These are phyloP conservation scores for Corella eumyota DNA, from an alignment of 23 tunicate species.

Conservation along the genomic window DNA sequence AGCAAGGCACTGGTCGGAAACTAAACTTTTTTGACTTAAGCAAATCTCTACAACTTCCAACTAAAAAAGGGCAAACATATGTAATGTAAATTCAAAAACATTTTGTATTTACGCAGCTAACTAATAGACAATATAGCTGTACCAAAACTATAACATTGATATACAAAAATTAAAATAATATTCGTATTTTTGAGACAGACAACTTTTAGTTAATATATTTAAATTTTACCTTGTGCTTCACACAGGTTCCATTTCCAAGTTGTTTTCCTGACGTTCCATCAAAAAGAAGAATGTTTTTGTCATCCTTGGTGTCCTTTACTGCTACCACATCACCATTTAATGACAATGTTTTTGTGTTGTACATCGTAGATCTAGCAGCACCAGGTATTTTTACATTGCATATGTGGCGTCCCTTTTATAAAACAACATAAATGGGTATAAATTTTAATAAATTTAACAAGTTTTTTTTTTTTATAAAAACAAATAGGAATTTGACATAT, in stretches of 20 bases:
- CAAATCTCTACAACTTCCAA: conserved; percentile 36
- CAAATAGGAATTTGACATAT: too few relatives aligned
- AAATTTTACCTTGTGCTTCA: conserved; percentile 27
- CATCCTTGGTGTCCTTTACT: conserved; percentile 52
- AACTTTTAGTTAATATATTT: too few relatives aligned
- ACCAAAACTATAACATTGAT: too few relatives aligned
- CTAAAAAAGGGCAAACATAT: not conserved
- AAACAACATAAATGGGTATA: too few relatives aligned
- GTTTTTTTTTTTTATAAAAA: too few relatives aligned
- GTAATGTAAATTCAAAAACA: too few relatives aligned
- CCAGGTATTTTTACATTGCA: conserved; percentile 59
- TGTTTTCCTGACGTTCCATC: conserved; percentile 52
- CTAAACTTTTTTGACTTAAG: conserved; percentile 53
- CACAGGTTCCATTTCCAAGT: conserved; percentile 42
- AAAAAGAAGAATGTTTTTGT: conserved; percentile 34
- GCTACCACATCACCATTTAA: conserved; percentile 70
- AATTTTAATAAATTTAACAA: too few relatives aligned
- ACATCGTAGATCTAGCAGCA: conserved; percentile 7
- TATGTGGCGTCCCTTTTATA: conserved; percentile 40
- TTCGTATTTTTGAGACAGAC: too few relatives aligned
- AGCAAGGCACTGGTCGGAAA: conserved; percentile 51
- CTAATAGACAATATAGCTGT: too few relatives aligned
- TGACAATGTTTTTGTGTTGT: conserved; percentile 41
- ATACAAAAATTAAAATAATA: too few relatives aligned
- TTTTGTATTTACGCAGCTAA: too few relatives aligned